Percentiles rank a stretch among this genome's conserved stretches.
Conservation (phyloP, 2,797 vertebrate species). For the Eurystomus glaucurus region DNA sequence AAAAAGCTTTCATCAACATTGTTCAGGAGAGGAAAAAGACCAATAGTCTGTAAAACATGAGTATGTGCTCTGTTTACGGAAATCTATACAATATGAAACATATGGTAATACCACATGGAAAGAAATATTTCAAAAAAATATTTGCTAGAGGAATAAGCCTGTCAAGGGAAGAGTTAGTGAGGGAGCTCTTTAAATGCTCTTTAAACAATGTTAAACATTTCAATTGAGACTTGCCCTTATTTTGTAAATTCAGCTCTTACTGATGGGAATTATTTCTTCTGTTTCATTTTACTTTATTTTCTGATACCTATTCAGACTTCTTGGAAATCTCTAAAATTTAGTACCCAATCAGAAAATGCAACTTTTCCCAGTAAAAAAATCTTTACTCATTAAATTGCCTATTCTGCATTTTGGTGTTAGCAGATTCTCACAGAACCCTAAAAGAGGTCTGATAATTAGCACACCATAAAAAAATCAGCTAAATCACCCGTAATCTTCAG, state of each 20-base stretch:
- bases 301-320: neutral
- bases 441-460: neutral
- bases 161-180: neutral
- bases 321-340: constrained; percentile 26
- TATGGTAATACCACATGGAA: constrained; percentile 35
- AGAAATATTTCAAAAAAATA: constrained; percentile 14
- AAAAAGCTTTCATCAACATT: neutral
- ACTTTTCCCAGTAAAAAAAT: neutral
- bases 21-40: constrained; percentile 37
- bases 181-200: neutral
- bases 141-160: constrained; percentile 21
- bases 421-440: neutral
- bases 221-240: neutral
- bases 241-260: neutral
- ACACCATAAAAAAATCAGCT: neutral
- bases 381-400: neutral
- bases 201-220: constrained; percentile 32
- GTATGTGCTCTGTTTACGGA: constrained; percentile 34
- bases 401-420: neutral
- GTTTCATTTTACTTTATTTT: neutral
- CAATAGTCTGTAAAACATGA: neutral
- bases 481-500: neutral
- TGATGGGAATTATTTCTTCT: neutral
- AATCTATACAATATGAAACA: constrained; percentile 38
- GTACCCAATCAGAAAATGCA: neutral